Conservation (phyloP, 2,113 vertebrate genomes). For the Amblyornis subalaris region DNA sequence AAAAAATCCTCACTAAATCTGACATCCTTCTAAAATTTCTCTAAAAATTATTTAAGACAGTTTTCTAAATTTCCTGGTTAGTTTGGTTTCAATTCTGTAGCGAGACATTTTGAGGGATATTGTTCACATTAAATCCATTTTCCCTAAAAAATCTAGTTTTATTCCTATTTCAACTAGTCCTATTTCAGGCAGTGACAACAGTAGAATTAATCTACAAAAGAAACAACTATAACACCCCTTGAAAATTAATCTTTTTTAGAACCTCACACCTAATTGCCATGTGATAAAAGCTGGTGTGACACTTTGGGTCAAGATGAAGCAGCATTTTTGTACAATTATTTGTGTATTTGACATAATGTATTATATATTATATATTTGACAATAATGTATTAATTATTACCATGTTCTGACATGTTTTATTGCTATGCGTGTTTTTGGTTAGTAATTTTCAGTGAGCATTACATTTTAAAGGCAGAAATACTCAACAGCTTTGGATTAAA, state of each 20-base stretch:
- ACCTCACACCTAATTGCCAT: fast-evolving
- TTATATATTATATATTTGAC: not conserved
- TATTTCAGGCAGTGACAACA: not conserved
- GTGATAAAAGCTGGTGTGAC: not conserved
- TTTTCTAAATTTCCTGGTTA: not conserved
- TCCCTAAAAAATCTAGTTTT: not conserved
- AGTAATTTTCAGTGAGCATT: not conserved
- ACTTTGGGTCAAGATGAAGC: not conserved
- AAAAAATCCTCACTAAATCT: not conserved
- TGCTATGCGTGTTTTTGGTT: not conserved
- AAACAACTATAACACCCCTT: not conserved
- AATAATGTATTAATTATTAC: not conserved
- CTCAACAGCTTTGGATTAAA: not conserved
- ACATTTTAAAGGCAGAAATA: not conserved
- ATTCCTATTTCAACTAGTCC: not conserved
- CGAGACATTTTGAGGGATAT: not conserved
- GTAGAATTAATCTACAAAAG: not conserved
- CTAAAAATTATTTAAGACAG: not conserved
- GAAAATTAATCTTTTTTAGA: not conserved
- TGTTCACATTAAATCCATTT: not conserved
- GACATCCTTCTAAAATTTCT: not conserved
- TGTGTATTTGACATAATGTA: too few relatives aligned
- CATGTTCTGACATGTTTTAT: not conserved
- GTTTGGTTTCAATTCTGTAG: not conserved
- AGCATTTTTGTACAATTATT: not conserved